phyloP scores from a whole-genome alignment of 1,140 invertebrate genomes.

The Zaprionus vittiger region DNA sequence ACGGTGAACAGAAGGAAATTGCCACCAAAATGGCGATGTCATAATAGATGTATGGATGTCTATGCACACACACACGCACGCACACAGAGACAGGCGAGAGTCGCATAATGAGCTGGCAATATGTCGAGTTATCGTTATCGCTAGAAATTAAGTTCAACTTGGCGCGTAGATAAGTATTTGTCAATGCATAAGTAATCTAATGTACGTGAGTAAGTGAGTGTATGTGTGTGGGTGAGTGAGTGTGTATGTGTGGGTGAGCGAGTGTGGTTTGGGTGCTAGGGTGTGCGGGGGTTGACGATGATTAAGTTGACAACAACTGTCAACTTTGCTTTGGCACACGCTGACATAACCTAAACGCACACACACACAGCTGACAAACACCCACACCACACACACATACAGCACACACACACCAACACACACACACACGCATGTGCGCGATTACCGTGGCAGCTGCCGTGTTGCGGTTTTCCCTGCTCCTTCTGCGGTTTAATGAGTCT shows the following conservation, averaged over 20 bases:
- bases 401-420: conserved; percentile 16
- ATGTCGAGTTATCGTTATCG: conserved; percentile 68
- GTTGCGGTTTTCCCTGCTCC: conserved; percentile 38
- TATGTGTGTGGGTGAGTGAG: conserved; percentile 3
- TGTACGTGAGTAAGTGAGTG: background rate
- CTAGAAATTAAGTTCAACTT: conserved; percentile 72
- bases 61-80: conserved; percentile 13
- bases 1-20: conserved; percentile 42
- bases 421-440: background rate
- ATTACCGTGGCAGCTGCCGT: conserved; percentile 50
- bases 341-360: conserved; percentile 57
- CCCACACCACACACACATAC: conserved; percentile 22
- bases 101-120: conserved; percentile 72
- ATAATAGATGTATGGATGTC: conserved; percentile 39
- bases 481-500: conserved; percentile 73
- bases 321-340: conserved; percentile 66
- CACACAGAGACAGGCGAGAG: conserved; percentile 2
- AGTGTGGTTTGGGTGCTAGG: conserved; percentile 1
- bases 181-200: conserved; percentile 51
- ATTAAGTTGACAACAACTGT: conserved; percentile 82
- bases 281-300: conserved; percentile 59
- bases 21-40: conserved; percentile 53
- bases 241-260: conserved; percentile 8
- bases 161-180: conserved; percentile 53
- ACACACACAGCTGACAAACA: conserved; percentile 28